Evolutionary conservation across 2,113 vertebrate species (phyloP).

Genomic region (Alligator mississippiensis): DNA sequence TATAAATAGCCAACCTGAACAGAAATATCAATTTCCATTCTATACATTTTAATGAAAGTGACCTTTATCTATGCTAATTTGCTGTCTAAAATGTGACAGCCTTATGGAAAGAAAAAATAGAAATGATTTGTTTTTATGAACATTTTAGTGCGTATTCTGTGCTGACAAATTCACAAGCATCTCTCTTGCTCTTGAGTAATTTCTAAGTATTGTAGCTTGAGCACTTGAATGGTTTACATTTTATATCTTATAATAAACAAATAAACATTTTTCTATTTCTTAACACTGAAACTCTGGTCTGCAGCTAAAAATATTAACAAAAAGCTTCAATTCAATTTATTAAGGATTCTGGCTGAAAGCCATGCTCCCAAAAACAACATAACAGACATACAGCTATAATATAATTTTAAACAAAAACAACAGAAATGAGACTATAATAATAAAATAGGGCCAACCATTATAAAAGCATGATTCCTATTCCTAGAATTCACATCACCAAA

Average conservation of each 20-base stretch:
- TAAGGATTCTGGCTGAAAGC: too few species aligned
- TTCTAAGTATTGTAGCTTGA: background rate
- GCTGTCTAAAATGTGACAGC: background rate
- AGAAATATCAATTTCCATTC: background rate
- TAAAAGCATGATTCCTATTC: too few species aligned
- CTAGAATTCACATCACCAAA: too few species aligned
- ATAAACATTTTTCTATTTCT: background rate
- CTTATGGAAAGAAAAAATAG: background rate
- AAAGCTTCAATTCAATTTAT: background rate
- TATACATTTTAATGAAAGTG: slow-evolving; percentile 13
- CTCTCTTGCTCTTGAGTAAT: background rate
- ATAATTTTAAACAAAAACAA: too few species aligned
- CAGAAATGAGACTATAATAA: too few species aligned
- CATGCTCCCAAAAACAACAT: too few species aligned
- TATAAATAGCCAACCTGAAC: background rate
- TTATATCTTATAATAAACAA: background rate
- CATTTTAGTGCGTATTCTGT: background rate
- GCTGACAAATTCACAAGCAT: background rate
- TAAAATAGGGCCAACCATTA: too few species aligned
- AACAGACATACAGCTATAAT: too few species aligned
- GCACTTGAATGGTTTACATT: background rate
- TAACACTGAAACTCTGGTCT: background rate
- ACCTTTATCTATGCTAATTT: slow-evolving; percentile 25
- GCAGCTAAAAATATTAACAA: background rate
- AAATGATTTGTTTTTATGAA: background rate